phyloP scores from a whole-genome alignment of 2,113 vertebrate genomes.

The Dipodomys spectabilis region DNA sequence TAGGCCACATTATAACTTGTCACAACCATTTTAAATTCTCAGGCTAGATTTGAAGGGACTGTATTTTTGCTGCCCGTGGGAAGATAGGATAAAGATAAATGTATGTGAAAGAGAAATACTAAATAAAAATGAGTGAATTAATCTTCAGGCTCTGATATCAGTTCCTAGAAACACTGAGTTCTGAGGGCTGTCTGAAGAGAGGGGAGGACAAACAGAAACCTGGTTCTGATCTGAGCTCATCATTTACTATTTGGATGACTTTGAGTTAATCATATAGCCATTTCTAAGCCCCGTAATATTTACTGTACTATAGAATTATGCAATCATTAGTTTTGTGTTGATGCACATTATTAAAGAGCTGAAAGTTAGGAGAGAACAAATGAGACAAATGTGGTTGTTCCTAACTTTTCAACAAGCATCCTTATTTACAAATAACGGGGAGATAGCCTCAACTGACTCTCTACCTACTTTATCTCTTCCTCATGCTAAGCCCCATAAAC shows the following conservation, averaged over 20 bases:
- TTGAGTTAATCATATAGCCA: not conserved
- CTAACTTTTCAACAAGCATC: not conserved
- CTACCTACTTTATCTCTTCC: not conserved
- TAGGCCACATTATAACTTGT: slow-evolving; percentile 59
- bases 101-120: not conserved
- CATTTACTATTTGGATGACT: not conserved
- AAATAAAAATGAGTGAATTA: not conserved
- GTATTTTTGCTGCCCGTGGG: slow-evolving; percentile 28
- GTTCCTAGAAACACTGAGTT: not conserved
- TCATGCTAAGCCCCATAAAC: not conserved
- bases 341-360: not conserved
- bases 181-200: not conserved
- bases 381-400: not conserved
- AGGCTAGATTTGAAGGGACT: slow-evolving; percentile 50
- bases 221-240: not conserved
- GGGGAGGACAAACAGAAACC: not conserved
- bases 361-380: not conserved
- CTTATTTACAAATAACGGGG: not conserved
- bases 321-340: not conserved
- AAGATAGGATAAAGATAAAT: slow-evolving; percentile 21
- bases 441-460: not conserved
- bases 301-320: not conserved
- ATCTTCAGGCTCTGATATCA: not conserved
- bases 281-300: not conserved
- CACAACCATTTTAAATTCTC: slow-evolving; percentile 67